These are phyloP conservation scores for Anser brachyrhynchus DNA, from an alignment of 2,113 vertebrate genomes.

Conservation along the genomic window DNA sequence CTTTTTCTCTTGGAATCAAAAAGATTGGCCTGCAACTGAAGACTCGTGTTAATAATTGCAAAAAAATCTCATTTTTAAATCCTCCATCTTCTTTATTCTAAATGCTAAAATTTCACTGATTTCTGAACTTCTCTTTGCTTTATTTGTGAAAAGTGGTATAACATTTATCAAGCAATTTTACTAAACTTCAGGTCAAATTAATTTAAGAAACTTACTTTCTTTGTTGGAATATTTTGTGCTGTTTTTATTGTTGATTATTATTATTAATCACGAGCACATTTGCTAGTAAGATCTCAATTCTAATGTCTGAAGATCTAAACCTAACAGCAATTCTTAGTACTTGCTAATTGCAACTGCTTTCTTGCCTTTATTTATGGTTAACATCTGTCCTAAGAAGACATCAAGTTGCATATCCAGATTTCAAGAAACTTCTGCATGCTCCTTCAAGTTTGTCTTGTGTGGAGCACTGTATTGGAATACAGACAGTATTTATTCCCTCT, in stretches of 20 bases:
- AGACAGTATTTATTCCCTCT: fast-evolving
- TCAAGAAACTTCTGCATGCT: neutral
- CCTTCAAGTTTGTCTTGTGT: fast-evolving
- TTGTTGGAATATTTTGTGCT: neutral
- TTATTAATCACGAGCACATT: neutral
- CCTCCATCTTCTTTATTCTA: neutral
- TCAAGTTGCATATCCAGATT: neutral
- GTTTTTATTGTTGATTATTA: neutral
- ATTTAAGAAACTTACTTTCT: neutral
- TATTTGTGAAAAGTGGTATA: neutral
- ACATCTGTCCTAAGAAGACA: neutral
- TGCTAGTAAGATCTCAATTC: neutral
- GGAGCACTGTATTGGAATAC: fast-evolving
- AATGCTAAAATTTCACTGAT: neutral
- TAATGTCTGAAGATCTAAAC: neutral
- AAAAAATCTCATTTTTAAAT: neutral
- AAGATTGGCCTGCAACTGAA: neutral
- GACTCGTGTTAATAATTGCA: neutral
- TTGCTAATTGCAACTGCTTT: neutral
- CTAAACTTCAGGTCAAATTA: neutral
- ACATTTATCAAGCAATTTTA: neutral
- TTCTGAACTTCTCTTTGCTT: neutral
- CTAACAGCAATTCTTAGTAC: neutral
- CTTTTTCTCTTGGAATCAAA: neutral
- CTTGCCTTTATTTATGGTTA: neutral